These are phyloP conservation scores for Phaethon lepturus DNA, from an alignment of 2,113 vertebrate genomes.

Conservation along the genomic window DNA sequence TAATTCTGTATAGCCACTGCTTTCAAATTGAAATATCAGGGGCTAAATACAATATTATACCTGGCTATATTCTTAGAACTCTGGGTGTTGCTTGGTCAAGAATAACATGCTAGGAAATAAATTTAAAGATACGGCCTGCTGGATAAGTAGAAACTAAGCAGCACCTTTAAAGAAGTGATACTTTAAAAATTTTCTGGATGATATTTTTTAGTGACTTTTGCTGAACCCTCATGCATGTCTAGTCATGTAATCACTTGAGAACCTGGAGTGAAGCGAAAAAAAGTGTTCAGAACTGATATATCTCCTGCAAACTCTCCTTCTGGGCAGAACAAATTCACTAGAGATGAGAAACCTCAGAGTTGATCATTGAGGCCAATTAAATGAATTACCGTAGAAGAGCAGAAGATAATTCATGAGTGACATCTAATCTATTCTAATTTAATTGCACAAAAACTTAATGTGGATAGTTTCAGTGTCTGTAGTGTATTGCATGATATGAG, in stretches of 20 bases:
- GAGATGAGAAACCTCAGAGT: slow-evolving; percentile 53
- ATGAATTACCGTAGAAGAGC: slow-evolving; percentile 58
- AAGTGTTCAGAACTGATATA: slow-evolving; percentile 41
- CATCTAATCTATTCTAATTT: slow-evolving; percentile 63
- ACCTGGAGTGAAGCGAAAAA: slow-evolving; percentile 16
- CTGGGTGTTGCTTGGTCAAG: not conserved
- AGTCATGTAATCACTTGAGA: slow-evolving; percentile 30
- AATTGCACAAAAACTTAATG: slow-evolving; percentile 55
- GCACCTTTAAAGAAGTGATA: not conserved
- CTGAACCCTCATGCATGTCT: not conserved
- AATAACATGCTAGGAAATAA: not conserved
- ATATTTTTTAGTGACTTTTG: not conserved
- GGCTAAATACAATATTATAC: not conserved
- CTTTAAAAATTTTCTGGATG: not conserved
- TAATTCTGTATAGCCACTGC: not conserved
- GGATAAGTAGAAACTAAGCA: not conserved
- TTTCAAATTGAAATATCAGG: not conserved
- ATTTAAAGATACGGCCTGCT: not conserved
- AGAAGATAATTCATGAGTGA: slow-evolving; percentile 65
- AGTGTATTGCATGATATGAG: not conserved
- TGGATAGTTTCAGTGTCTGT: not conserved
- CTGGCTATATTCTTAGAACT: not conserved
- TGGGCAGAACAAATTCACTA: slow-evolving; percentile 56
- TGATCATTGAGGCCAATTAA: slow-evolving; percentile 67
- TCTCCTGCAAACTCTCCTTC: slow-evolving; percentile 49